Conservation (phyloP, 2,113 vertebrate species). For the Solea senegalensis region DNA sequence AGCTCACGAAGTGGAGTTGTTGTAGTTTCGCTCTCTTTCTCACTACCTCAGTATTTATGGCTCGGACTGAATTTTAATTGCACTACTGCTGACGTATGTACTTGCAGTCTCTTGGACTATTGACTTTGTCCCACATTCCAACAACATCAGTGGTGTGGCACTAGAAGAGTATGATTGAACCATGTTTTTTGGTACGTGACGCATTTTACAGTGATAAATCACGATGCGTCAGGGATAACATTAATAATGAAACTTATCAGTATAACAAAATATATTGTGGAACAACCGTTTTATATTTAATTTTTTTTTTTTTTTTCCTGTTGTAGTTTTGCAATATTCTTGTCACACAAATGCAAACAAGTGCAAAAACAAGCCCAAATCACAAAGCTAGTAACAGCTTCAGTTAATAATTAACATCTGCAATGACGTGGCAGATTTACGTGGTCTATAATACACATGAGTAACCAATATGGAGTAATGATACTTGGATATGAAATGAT, state of each 20-base stretch:
- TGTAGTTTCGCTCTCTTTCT: not conserved
- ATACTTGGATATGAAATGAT: not conserved
- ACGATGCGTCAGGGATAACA: not conserved
- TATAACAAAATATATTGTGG: not conserved
- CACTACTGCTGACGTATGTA: not conserved
- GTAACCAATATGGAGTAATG: no score
- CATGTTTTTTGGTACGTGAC: not conserved
- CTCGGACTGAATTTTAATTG: not conserved
- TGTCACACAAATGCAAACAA: no score
- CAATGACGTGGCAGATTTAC: not conserved
- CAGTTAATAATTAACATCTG: not conserved
- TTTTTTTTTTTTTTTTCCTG: not conserved
- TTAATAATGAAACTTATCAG: no score
- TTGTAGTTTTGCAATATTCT: not conserved
- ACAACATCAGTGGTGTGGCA: slow-evolving; percentile 1
- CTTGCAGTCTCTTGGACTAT: slow-evolving; percentile 25
- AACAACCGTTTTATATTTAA: not conserved
- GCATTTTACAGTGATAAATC: no score
- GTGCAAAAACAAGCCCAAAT: no score
- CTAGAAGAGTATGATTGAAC: no score
- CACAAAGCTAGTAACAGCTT: no score
- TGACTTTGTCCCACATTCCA: slow-evolving; percentile 38
- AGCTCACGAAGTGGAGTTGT: not conserved
- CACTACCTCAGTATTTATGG: not conserved
- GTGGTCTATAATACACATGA: no score